Evolutionary conservation across 2,888 invertebrate genomes (phyloP), one percentile per base, ranked within the genome.

Genomic region (Brassicogethes aeneus): DNA sequence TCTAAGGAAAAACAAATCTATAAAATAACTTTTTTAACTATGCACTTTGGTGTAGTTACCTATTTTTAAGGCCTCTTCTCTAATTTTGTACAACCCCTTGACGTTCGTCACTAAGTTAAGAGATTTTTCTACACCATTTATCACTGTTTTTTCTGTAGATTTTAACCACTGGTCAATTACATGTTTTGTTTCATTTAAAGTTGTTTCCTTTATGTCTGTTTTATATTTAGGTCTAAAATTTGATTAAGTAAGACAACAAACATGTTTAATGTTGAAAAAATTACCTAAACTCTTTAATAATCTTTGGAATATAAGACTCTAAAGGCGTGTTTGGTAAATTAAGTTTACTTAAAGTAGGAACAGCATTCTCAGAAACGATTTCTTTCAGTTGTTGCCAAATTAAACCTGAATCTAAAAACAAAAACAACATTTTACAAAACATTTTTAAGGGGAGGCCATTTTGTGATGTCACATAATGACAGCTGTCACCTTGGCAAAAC

Each of bases 71-170:
- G 82, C 79, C 53, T 83, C 81, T 52, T 80, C 79, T 38, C 85
- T 71, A 39, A 86, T 80, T 42, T 81, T 79, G 52, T 85, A 81
- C 44, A 88, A 68, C 1, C 80, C 79, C 61, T 80, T 82, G 39
- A 86, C 74, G 36, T 79, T 79, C 2, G 79, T 76, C 2, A 87
- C 75, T 37, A 84, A 72, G 44, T 80, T 70, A 5, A 87, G 65
- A 1, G 74, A 70, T 49, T 75, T 75, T 1, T 79, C 71, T 32
- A 81, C 72, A 12, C 77, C 75, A 0, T 64, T 66, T 15, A 74
- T 70, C 42, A 78, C 75, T 2, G 72, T 70, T 45, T 76, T 69
- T 17, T 61, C 56, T 10, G 84, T 79, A 68, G 78, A 77, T 0
- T 70, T 56, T 8, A 85, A 69, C 85, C 86, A 88, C 16, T 71